Percentiles rank a stretch among this genome's conserved stretches.
Evolutionary conservation across 2,797 vertebrate species (phyloP).

Genomic region (Danio kyathit): DNA sequence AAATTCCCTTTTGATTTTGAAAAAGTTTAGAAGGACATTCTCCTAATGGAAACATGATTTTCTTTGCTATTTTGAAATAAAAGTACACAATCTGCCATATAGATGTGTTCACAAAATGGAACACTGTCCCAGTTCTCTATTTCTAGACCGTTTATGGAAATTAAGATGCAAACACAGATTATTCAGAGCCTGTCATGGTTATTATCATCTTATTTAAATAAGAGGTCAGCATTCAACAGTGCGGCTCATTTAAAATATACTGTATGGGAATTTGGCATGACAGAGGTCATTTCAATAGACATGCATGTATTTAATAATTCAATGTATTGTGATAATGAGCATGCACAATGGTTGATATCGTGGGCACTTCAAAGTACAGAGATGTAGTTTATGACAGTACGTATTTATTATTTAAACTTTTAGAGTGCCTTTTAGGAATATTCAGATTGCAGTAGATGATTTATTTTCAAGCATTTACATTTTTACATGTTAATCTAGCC

Average conservation of each 20-base stretch:
- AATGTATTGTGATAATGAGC: no score
- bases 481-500: no score
- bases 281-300: background rate
- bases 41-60: background rate
- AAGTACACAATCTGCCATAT: background rate
- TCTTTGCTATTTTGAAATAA: background rate
- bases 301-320: no score
- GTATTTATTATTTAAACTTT: no score
- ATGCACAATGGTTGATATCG: no score
- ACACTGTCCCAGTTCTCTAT: background rate
- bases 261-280: background rate
- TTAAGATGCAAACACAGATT: background rate
- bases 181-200: background rate
- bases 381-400: no score
- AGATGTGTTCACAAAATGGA: background rate
- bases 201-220: conserved; percentile 7
- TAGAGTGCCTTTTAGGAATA: no score
- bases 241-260: background rate
- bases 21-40: background rate
- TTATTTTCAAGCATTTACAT: no score
- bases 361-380: no score
- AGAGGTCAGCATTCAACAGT: background rate
- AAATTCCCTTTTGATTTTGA: background rate
- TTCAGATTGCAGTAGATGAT: no score
- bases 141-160: background rate